Conservation (phyloP, 30 jellyfish, hydroid and myxozoan genomes). For the Chironex yamaguchii region DNA sequence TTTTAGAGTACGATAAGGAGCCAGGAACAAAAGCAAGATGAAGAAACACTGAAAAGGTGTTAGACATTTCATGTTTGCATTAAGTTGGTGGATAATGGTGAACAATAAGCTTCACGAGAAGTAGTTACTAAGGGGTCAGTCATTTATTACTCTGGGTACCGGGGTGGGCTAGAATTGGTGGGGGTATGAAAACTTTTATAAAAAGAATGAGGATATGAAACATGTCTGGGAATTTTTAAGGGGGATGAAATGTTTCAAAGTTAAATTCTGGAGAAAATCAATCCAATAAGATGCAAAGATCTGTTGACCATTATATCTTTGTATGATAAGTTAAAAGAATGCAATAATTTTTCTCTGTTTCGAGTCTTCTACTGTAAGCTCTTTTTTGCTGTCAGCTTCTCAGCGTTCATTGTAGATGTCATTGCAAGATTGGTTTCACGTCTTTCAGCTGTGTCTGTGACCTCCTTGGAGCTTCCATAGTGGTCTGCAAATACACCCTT, state of each 20-base stretch:
- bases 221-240: too few relatives aligned
- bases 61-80: too few relatives aligned
- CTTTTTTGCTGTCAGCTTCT: constrained; percentile 21
- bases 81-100: too few relatives aligned
- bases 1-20: too few relatives aligned
- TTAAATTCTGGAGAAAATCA: too few relatives aligned
- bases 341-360: constrained; percentile 18
- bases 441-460: neutral
- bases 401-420: constrained; percentile 37
- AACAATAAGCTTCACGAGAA: too few relatives aligned
- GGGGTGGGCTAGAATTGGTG: neutral
- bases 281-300: too few relatives aligned
- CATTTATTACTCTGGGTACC: constrained; percentile 25
- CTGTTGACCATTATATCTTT: too few relatives aligned
- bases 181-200: constrained; percentile 14
- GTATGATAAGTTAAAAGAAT: too few relatives aligned
- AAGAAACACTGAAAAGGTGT: too few relatives aligned
- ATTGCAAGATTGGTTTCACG: constrained; percentile 30
- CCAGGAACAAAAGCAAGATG: too few relatives aligned
- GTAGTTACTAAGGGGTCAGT: neutral
- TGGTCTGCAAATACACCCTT: constrained; percentile 8
- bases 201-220: neutral
- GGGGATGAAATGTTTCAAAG: too few relatives aligned
- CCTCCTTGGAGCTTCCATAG: constrained; percentile 17
- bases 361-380: constrained; percentile 1